Percentiles rank a stretch among this genome's conserved stretches.
Conservation (phyloP, 2,888 invertebrate genomes). For the Metacarcinus magister region DNA sequence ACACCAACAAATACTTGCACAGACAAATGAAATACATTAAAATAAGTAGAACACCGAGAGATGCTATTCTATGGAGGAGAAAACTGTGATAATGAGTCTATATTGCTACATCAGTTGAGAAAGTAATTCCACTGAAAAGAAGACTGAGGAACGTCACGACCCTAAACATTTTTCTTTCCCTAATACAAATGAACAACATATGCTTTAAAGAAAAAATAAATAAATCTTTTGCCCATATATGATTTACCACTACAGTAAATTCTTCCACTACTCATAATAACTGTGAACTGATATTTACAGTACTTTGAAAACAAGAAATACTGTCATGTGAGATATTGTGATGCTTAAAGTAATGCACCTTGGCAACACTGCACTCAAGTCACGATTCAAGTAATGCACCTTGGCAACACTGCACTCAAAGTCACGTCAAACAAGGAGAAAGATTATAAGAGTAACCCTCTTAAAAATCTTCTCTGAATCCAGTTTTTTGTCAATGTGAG, state of each 20-base stretch:
- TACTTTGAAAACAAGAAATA: not conserved
- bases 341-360: not conserved
- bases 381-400: not conserved
- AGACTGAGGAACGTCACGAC: not conserved
- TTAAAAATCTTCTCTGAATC: not conserved
- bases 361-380: not conserved
- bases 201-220: not conserved
- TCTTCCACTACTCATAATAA: not conserved
- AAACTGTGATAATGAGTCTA: not conserved
- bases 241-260: not conserved
- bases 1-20: conserved; percentile 37
- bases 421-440: not conserved
- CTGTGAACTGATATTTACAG: not conserved
- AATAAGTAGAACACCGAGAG: not conserved
- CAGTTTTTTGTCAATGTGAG: not conserved
- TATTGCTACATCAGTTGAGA: not conserved
- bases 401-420: not conserved
- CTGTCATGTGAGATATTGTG: not conserved
- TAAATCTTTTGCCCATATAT: not conserved
- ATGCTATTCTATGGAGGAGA: not conserved
- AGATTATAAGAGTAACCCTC: not conserved
- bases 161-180: not conserved
- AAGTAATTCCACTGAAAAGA: not conserved
- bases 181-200: not conserved
- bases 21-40: not conserved